Evolutionary conservation across 2,113 vertebrate genomes (phyloP).

Genomic region (Madoqua kirkii): DNA sequence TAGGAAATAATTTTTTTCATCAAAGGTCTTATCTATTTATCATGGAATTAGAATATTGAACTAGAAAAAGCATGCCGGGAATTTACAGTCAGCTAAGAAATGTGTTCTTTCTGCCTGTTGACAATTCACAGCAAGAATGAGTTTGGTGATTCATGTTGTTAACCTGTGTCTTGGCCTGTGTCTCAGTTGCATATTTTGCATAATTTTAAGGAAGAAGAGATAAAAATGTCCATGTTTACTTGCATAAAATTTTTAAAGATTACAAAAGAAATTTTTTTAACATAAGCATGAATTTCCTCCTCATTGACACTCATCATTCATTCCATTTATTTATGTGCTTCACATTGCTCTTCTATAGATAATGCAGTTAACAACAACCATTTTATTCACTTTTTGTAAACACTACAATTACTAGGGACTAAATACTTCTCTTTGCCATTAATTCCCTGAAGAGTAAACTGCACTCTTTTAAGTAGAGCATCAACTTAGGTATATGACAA

Average conservation of each 20-base stretch:
- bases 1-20: neutral
- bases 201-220: neutral
- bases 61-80: neutral
- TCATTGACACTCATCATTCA: neutral
- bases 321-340: neutral
- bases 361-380: neutral
- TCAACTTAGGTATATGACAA: neutral
- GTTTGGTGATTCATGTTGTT: neutral
- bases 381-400: slow-evolving; percentile 1
- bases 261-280: neutral
- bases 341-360: neutral
- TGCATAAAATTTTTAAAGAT: neutral
- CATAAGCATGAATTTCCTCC: neutral
- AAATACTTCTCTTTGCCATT: neutral
- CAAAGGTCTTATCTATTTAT: neutral
- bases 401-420: neutral
- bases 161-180: neutral
- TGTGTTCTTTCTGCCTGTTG: neutral
- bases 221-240: neutral
- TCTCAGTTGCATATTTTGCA: neutral
- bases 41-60: neutral
- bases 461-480: neutral
- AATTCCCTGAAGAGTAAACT: neutral
- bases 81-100: neutral
- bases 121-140: neutral